Evolutionary conservation across 2,113 vertebrate species (phyloP), one percentile per base, ranked within the genome.

Genomic region (Calypte anna): DNA sequence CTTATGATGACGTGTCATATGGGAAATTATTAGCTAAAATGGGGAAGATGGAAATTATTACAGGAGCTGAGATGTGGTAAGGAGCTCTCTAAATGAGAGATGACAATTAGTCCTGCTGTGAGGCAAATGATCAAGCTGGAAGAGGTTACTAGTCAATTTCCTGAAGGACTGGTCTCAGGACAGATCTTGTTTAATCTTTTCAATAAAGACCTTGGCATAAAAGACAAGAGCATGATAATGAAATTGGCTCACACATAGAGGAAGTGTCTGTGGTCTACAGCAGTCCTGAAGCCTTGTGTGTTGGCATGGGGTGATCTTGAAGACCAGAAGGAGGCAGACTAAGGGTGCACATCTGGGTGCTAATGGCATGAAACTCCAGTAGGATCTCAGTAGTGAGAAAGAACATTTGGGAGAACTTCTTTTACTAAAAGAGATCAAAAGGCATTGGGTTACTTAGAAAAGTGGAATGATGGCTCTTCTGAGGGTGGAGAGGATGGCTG

Each of bases 11-110:
- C 64, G 25, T 67, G 36, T 74, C 88, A 83, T 57, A 50, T 78
- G 76, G 92, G 90, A 96, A 96, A 93, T 93, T 86, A 80, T 86
- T 48, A 83, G 31, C 30, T 86, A 81, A 96, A 96, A 81, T 40
- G 48, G 68, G 83, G 72, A 91, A 83, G 57, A 59, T 61, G 31
- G 53, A 86, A 61, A 83, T 93, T 75, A 88, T 93, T 95, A 55
- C 48, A 88, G 86, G 64, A 93, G 83, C 59, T 44, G 75, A 90
- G 68, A 83, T 67, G 76, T 81, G 61, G 72, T 88, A 93, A 87
- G 75, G 73, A 90, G 23, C 48, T 63, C 75, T 80, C 14, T 93
- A 74, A 86, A 86, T 90, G 64, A 93, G 59, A 93, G 72, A 92
- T 74, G 92, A 88, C 82, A 67, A 27, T 77, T 64, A 83, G 38